Conservation (phyloP, 2,888 invertebrate species). For the Escarpia spicata region DNA sequence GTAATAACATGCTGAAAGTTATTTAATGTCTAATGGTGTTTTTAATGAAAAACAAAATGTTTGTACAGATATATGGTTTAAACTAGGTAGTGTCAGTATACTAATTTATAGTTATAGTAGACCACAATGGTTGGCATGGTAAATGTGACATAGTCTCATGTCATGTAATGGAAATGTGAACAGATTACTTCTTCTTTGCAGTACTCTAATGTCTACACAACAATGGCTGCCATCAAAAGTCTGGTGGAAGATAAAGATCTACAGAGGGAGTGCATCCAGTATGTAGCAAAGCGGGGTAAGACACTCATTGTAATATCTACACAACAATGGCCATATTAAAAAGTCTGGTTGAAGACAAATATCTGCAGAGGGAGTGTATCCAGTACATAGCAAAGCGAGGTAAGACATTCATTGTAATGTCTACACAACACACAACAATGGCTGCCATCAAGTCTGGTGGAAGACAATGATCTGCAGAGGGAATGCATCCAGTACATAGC, state of each 20-base stretch:
- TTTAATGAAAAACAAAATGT: too few relatives aligned
- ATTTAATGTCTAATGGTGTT: too few relatives aligned
- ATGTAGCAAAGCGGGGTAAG: conserved; percentile 72
- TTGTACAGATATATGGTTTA: too few relatives aligned
- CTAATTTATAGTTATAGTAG: too few relatives aligned
- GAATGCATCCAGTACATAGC: conserved; percentile 80
- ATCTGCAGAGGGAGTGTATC: conserved; percentile 79
- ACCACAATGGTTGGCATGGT: too few relatives aligned
- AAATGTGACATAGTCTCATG: too few relatives aligned
- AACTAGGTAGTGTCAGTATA: too few relatives aligned
- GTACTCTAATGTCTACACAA: conserved; percentile 86
- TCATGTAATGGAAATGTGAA: too few relatives aligned
- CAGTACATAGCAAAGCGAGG: conserved; percentile 75
- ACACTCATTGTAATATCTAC: conserved; percentile 69
- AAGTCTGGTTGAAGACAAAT: conserved; percentile 74
- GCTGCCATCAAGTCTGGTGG: conserved; percentile 78
- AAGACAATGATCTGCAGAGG: conserved; percentile 75
- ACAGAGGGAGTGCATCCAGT: conserved; percentile 78
- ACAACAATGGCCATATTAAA: conserved; percentile 80
- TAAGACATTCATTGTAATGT: conserved; percentile 12
- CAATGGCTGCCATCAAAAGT: conserved; percentile 78
- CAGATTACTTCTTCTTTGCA: conserved; percentile 64
- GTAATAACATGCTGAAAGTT: too few relatives aligned
- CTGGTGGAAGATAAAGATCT: conserved; percentile 75
- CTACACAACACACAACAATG: conserved; percentile 74